Base-by-base conservation (phyloP, 1,140 invertebrate species). In the Batillaria attramentaria region DNA sequence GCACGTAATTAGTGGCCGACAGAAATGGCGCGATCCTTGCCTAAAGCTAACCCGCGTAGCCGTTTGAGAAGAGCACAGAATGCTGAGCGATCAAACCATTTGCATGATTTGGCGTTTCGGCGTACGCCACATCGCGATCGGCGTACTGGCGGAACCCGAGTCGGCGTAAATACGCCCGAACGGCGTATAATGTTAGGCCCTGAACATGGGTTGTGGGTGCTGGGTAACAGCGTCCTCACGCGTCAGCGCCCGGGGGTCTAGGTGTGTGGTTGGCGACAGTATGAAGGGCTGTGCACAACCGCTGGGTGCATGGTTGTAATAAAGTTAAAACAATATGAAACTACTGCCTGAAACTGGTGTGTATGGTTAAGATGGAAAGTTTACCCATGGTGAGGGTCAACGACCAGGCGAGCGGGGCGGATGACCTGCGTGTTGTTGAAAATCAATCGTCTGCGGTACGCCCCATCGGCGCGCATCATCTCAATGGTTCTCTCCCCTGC, bases 381-480 rank as follows among this genome's bases (percentile, higher is more conserved):
- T 78, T 80, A 90, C 89, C 89, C 89, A 79, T 83, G 81, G 65
- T 81, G 81, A 54, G 89, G 88, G 72, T 89, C 82, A 16, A 89
- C 54, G 0, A 81, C 82, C 31, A 90, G 60, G 28, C 83, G 65
- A n/a, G 84, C 66, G 5, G 88, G 88, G 13, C 78, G 77, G 39
- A 86, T 83, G 24, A 89, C 69, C 2, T 86, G 39, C 20, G 80
- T 16, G 1, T 70, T 80, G 0, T 31, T 41, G 39, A 73, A 80
- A 37, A 88, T 79, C 39, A 90, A 73, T 2, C 50, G 75, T 5
- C 80, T 42, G n/a, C 87, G 54, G 74, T 92, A 92, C 4, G 92
- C 88, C 0, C 95, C 90, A 87, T 96, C 94, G 0, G 94, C 95
- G 54, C 94, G 91, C 1, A 97, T 94, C 2, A 96, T 94, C 89